These are phyloP conservation scores for Caenorhabditis angaria DNA, from an alignment of 2,888 invertebrate genomes.

Conservation along the genomic window DNA sequence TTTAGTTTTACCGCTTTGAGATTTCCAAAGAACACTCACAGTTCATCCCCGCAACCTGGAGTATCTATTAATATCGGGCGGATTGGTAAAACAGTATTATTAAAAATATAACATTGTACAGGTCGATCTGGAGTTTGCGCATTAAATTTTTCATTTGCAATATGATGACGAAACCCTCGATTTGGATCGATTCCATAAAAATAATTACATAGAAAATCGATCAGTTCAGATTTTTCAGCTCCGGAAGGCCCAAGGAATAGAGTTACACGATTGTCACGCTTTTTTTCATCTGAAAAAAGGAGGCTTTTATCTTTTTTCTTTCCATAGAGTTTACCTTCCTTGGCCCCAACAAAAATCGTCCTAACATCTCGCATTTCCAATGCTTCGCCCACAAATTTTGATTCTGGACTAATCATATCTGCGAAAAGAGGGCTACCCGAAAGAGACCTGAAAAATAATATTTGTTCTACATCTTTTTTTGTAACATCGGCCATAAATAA, in stretches of 20 bases:
- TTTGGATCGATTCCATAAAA: slow-evolving; percentile 55
- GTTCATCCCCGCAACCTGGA: slow-evolving; percentile 49
- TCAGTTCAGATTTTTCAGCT: slow-evolving; percentile 53
- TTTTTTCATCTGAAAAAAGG: slow-evolving; percentile 44
- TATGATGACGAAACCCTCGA: slow-evolving; percentile 46
- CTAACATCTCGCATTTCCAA: slow-evolving; percentile 54
- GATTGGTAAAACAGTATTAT: slow-evolving; percentile 49
- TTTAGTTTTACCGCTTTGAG: background rate
- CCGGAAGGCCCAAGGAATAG: slow-evolving; percentile 54
- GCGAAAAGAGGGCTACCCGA: slow-evolving; percentile 43
- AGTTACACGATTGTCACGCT: slow-evolving; percentile 52
- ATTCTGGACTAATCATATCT: slow-evolving; percentile 42
- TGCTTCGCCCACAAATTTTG: slow-evolving; percentile 59
- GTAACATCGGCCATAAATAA: background rate
- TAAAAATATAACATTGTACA: slow-evolving; percentile 61
- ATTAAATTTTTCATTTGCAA: slow-evolving; percentile 63
- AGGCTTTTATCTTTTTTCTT: slow-evolving; percentile 9
- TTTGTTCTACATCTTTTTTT: background rate
- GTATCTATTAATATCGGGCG: slow-evolving; percentile 61
- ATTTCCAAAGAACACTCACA: slow-evolving; percentile 17
- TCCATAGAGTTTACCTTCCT: slow-evolving; percentile 39
- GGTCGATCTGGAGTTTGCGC: slow-evolving; percentile 50
- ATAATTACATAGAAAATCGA: slow-evolving; percentile 62
- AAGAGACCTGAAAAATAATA: slow-evolving; percentile 26
- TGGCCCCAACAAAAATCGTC: slow-evolving; percentile 54